Base-by-base conservation (phyloP, 1,140 invertebrate species). In the Cotesia typhae region DNA sequence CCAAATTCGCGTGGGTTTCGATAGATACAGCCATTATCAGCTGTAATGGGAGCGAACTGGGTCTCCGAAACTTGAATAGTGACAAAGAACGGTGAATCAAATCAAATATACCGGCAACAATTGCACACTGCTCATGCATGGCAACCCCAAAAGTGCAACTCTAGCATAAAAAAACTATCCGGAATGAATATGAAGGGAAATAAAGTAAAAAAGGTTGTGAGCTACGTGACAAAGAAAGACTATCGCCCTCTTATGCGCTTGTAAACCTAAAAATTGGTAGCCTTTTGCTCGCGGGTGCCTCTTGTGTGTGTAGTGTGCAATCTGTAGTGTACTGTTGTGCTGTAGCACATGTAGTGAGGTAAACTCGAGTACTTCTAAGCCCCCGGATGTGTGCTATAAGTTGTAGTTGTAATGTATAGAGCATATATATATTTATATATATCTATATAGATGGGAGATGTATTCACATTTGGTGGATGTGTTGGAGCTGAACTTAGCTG, bases 261-360 rank as follows among this genome's bases (percentile, higher is more conserved):
- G 36, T 41, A 38, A 14, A 14, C 35, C 74, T 71, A 80, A 80
- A 82, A 80, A 81, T 81, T 80, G 78, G 78, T 81, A 81, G 72
- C 77, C 76, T 79, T 75, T 78, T 71, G 77, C 79, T 84, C 70
- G 78, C 80, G 78, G 80, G 75, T 81, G 78, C 74, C 82, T 85
- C 82, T 85, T 83, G 74, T 47, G 41, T 77, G 72, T 82, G 77
- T 74, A 10, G 41, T 47, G 41, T 47, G 10, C 6, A 47, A 28
- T 28, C 28, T 28, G 41, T 47, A 47, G 41, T 47, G 41, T 47
- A 47, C 6, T 47, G 41, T 47, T 47, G 41, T 47, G 41, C 5
- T 9, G 41, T 28, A 28, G 28, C 28, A 28, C 28, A 28, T 14
- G 6, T 83, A 83, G 80, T 83, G 80, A 83, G 82, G 81, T 83